Evolutionary conservation across 2,888 invertebrate species (phyloP).

Genomic region (Eupithecia subumbrata): DNA sequence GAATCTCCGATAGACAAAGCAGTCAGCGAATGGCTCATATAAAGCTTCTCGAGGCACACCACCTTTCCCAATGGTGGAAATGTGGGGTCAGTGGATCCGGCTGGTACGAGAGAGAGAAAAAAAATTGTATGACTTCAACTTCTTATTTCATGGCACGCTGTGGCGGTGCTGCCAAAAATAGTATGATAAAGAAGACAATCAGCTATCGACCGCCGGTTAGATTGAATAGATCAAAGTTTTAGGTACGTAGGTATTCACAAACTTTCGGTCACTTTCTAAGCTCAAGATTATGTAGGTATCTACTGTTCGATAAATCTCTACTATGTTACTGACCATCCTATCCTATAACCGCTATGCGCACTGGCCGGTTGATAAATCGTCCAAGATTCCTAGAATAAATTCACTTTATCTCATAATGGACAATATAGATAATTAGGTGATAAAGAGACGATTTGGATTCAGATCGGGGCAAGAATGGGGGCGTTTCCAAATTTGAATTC

Average conservation of each 20-base stretch:
- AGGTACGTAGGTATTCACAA: too few species aligned
- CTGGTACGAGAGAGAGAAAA: neutral
- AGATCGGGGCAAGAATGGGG: constrained; percentile 2
- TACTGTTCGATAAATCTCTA: constrained; percentile 14
- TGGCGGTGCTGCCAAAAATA: too few species aligned
- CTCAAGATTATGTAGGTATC: neutral
- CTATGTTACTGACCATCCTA: constrained; percentile 10
- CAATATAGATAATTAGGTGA: constrained; percentile 26
- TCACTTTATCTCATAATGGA: constrained; percentile 31
- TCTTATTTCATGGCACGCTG: too few species aligned
- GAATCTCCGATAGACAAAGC: too few species aligned
- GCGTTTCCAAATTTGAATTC: constrained; percentile 9
- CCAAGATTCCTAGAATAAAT: constrained; percentile 42
- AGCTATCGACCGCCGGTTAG: neutral
- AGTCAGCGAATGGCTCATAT: too few species aligned
- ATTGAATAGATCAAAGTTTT: neutral
- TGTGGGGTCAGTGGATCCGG: neutral
- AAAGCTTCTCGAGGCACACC: too few species aligned
- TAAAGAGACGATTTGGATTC: constrained; percentile 28
- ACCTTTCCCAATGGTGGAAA: too few species aligned
- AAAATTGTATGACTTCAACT: too few species aligned
- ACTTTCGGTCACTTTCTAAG: neutral
- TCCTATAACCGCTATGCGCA: constrained; percentile 33
- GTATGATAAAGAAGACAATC: neutral
- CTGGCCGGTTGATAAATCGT: constrained; percentile 24